Evolutionary conservation across 2,888 invertebrate genomes (phyloP).

Genomic region (Sericinus montela): DNA sequence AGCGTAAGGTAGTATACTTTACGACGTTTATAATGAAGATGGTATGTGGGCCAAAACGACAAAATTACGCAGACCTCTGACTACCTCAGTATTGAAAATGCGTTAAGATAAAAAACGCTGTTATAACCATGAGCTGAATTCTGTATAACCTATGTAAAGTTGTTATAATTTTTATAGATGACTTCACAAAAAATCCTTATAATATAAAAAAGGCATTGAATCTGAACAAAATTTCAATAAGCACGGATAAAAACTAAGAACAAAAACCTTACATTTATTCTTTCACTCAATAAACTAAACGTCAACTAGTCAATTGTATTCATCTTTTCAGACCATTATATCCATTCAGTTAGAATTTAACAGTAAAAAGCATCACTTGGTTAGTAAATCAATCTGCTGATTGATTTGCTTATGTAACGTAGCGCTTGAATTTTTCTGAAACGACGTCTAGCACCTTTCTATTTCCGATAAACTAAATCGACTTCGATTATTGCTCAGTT

Average conservation of each 20-base stretch:
- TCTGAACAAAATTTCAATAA: background rate
- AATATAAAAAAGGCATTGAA: too few species aligned
- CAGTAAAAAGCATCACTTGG: background rate
- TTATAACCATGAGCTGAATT: too few species aligned
- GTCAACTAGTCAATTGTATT: conserved; percentile 7
- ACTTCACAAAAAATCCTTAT: too few species aligned
- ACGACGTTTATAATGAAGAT: too few species aligned
- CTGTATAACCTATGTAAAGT: too few species aligned
- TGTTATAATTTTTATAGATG: too few species aligned
- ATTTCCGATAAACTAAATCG: background rate
- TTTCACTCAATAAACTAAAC: conserved; percentile 2
- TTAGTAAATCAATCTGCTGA: conserved; percentile 1
- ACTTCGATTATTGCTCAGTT: background rate
- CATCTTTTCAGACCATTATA: conserved; percentile 6
- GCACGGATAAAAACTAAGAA: background rate
- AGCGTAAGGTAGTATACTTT: too few species aligned
- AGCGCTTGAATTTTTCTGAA: background rate
- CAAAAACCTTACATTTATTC: background rate
- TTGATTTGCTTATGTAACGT: conserved; percentile 2
- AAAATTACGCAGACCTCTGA: too few species aligned
- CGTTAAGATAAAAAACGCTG: too few species aligned
- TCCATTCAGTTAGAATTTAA: background rate
- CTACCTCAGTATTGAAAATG: too few species aligned
- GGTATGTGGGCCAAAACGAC: too few species aligned
- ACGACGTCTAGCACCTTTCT: conserved; percentile 1